phyloP scores from a whole-genome alignment of 2,113 vertebrate genomes.

The Hydropotes inermis region DNA sequence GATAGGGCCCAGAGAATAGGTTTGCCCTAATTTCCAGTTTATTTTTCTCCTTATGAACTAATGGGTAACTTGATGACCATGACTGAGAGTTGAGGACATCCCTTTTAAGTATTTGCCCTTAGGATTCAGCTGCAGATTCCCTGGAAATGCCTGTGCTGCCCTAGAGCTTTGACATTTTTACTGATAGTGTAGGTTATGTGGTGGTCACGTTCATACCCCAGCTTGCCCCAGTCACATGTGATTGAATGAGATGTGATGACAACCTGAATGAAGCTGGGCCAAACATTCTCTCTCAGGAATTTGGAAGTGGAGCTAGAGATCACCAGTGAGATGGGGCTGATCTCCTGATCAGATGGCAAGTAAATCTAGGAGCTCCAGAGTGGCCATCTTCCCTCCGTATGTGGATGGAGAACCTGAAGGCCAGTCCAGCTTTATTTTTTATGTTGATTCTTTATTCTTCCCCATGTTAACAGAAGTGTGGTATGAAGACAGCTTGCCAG shows the following conservation, averaged over 20 bases:
- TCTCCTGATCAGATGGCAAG: background rate
- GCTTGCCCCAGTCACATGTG: background rate
- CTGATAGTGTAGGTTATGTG: background rate
- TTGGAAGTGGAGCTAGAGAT: background rate
- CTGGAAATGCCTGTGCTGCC: background rate
- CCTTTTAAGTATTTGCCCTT: background rate
- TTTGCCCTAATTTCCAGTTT: background rate
- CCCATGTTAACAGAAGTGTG: background rate
- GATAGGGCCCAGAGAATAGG: background rate
- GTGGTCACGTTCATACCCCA: background rate
- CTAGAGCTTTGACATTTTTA: background rate
- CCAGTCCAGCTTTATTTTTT: background rate
- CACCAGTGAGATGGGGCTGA: background rate
- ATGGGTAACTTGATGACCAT: background rate
- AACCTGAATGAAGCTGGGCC: background rate
- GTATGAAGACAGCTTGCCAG: background rate
- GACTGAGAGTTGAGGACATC: background rate
- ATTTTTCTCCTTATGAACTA: constrained; percentile 6
- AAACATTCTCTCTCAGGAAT: background rate
- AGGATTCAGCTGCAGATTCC: background rate
- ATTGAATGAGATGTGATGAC: background rate
- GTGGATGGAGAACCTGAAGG: background rate
- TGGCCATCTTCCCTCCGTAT: background rate
- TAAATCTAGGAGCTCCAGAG: background rate
- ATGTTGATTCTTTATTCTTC: background rate